Conservation (phyloP, 2,888 invertebrate genomes). For the Lasius platythorax region DNA sequence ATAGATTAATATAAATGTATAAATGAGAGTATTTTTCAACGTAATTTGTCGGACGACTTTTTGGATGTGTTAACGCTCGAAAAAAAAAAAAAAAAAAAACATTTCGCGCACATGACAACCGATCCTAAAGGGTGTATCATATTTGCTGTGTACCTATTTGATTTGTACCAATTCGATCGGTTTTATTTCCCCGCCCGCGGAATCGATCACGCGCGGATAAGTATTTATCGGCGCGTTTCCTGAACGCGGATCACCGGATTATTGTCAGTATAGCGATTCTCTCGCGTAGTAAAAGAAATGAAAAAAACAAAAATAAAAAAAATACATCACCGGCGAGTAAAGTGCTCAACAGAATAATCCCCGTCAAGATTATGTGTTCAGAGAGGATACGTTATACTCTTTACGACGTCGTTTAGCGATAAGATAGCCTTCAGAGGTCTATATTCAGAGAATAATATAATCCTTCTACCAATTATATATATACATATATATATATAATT, state of each 20-base stretch:
- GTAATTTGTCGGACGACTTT: constrained; percentile 31
- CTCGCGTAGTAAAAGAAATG: constrained; percentile 30
- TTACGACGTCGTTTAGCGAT: constrained; percentile 50
- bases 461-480: constrained; percentile 59
- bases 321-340: constrained; percentile 43
- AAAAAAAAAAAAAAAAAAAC: not conserved
- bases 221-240: constrained; percentile 22
- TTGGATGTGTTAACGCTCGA: constrained; percentile 32
- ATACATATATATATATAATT: constrained; percentile 53
- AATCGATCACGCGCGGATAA: not conserved
- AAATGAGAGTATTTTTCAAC: constrained; percentile 44
- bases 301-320: not conserved
- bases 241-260: not conserved
- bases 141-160: not conserved
- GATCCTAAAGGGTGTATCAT: constrained; percentile 7
- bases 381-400: constrained; percentile 54
- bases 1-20: constrained; percentile 41
- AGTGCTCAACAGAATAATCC: constrained; percentile 57
- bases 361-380: constrained; percentile 68
- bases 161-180: constrained; percentile 4
- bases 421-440: constrained; percentile 44
- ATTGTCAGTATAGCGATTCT: constrained; percentile 38
- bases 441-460: constrained; percentile 30
- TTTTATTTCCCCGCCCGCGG: not conserved
- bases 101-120: not conserved